phyloP scores from a whole-genome alignment of 2,888 invertebrate genomes.

The Cartodere bifasciata region DNA sequence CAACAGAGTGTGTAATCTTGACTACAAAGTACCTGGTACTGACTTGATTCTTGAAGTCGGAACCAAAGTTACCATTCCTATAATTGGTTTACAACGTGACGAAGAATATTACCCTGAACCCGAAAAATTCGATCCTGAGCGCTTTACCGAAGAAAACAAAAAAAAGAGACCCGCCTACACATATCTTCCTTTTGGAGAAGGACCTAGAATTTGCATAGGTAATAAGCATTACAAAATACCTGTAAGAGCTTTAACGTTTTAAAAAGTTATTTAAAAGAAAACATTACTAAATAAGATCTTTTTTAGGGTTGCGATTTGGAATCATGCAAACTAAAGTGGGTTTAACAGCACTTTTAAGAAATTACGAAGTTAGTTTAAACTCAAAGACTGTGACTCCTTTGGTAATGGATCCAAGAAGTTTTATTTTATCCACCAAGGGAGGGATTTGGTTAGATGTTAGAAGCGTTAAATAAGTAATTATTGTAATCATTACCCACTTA shows the following conservation, averaged over 20 bases:
- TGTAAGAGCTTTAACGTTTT: no score
- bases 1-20: conserved; percentile 16
- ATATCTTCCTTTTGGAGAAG: conserved; percentile 17
- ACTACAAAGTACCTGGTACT: conserved; percentile 24
- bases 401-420: conserved; percentile 5
- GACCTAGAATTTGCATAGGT: conserved; percentile 20
- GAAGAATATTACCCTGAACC: conserved; percentile 25
- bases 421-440: conserved; percentile 8
- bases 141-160: conserved; percentile 18
- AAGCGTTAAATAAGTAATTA: background rate
- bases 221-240: conserved; percentile 22
- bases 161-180: conserved; percentile 11
- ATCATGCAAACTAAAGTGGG: conserved; percentile 26
- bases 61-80: conserved; percentile 20
- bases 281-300: conserved; percentile 3
- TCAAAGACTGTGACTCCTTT: conserved; percentile 14
- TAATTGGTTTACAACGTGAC: conserved; percentile 25
- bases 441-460: conserved; percentile 5
- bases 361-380: conserved; percentile 15
- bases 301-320: conserved; percentile 26
- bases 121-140: conserved; percentile 17
- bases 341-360: conserved; percentile 17
- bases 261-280: no score
- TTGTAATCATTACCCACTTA: no score
- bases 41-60: conserved; percentile 26